Evolutionary conservation across 2,888 invertebrate genomes (phyloP), one percentile per base, ranked within the genome.

Genomic region (Cylloceria caligata): DNA sequence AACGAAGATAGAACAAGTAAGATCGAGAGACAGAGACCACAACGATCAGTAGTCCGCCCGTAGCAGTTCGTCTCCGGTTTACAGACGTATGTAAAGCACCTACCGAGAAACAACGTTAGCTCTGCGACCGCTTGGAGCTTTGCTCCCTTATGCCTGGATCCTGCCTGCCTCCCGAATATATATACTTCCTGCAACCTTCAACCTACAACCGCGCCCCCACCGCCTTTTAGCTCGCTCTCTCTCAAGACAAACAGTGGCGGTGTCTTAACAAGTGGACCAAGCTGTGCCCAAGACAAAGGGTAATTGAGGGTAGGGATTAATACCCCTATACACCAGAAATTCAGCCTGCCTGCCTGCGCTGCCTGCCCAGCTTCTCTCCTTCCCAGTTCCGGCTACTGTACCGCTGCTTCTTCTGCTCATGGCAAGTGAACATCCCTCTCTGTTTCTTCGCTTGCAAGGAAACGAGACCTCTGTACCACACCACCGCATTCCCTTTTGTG

Each of bases 181-280:
- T 57, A 57, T 60, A 45, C 57, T n/a, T 69, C 39, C 24, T 16
- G 47, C 72, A 78, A 79, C 57, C 42, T 64, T 19, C 60, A 52
- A 78, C 67, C 65, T 72, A 67, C 60, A 57, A 71, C 74, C 65
- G 62, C 72, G 45, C 64, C 81, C 72, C 52, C 77, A 67, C 60
- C 80, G 60, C 81, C 77, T 72, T 81, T 60, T 72, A 55, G 71
- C 76, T 80, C 80, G 89, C 90, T 89, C 89, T 88, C 90, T 88
- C 89, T 91, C 89, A 92, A 93, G 92, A 93, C 92, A 93, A 93
- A 93, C 92, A 92, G 92, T 93, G 90, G 92, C 91, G 92, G 92
- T 92, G 92, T 93, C 92, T 92, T 93, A 93, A 93, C 92, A 92
- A 93, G 92, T 92, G 92, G 92, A 92, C 92, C 92, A 92, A 92